phyloP scores from a whole-genome alignment of 2,888 invertebrate species.

The Chorisops tibialis region DNA sequence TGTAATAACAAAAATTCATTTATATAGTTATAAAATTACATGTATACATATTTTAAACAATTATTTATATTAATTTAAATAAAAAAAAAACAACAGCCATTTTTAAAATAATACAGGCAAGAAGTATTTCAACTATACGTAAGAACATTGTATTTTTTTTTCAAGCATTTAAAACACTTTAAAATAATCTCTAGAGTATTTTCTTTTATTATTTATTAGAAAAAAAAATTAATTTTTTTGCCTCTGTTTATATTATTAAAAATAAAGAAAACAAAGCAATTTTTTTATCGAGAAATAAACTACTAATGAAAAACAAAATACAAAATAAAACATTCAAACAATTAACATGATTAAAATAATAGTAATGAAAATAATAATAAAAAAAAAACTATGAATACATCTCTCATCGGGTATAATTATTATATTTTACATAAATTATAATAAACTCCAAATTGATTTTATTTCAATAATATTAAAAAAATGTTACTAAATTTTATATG shows the following conservation, averaged over 20 bases:
- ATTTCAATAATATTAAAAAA: background rate
- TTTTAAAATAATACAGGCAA: slow-evolving; percentile 34
- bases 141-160: background rate
- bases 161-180: background rate
- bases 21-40: background rate
- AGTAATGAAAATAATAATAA: background rate
- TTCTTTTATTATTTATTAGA: background rate
- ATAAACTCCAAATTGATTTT: no score
- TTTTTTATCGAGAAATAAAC: background rate
- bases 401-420: no score
- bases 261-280: background rate
- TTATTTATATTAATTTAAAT: slow-evolving; percentile 14
- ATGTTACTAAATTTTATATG: background rate
- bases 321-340: background rate
- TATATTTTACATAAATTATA: background rate
- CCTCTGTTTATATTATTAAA: background rate
- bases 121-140: slow-evolving; percentile 7
- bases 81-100: slow-evolving; percentile 29
- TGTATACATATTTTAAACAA: background rate
- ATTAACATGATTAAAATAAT: background rate
- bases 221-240: slow-evolving; percentile 6
- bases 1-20: slow-evolving; percentile 15
- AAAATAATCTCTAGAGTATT: background rate
- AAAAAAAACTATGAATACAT: background rate
- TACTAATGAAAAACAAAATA: background rate